Conservation (phyloP, 64 coral and sea anemone genomes). For the Montipora sp. region DNA sequence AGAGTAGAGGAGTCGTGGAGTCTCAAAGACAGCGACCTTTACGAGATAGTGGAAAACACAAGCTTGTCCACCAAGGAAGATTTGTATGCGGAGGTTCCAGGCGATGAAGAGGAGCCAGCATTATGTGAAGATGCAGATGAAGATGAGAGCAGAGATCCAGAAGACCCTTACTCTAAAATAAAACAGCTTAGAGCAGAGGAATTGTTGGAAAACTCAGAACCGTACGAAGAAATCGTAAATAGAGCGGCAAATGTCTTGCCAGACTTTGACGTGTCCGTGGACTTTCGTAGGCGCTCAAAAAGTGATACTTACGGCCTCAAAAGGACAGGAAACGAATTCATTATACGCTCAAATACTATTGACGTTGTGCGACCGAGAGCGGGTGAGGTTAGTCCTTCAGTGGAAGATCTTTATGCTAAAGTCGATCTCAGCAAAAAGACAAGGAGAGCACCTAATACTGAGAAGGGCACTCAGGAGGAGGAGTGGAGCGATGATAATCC, state of each 20-base stretch:
- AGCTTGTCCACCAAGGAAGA: neutral
- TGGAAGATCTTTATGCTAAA: constrained; percentile 13
- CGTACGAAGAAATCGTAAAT: constrained; percentile 22
- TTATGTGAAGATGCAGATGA: neutral
- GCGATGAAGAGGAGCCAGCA: neutral
- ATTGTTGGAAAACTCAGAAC: neutral
- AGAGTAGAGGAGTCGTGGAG: neutral
- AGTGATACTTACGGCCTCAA: neutral
- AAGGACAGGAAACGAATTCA: neutral
- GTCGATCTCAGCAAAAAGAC: constrained; percentile 39
- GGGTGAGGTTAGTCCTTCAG: neutral
- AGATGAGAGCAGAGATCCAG: neutral
- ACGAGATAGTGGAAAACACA: neutral
- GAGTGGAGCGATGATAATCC: neutral
- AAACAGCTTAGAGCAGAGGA: neutral
- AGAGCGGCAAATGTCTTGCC: neutral
- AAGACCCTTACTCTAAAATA: constrained; percentile 31
- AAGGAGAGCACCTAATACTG: neutral
- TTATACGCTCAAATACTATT: neutral
- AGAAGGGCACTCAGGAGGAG: neutral
- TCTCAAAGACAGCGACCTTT: neutral
- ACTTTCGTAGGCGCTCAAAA: neutral
- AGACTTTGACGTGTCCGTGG: neutral
- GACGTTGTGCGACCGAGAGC: neutral
- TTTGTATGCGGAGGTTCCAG: neutral